Evolutionary conservation across 2,888 invertebrate genomes (phyloP).

Genomic region (Spatulosminthurus flaviceps): DNA sequence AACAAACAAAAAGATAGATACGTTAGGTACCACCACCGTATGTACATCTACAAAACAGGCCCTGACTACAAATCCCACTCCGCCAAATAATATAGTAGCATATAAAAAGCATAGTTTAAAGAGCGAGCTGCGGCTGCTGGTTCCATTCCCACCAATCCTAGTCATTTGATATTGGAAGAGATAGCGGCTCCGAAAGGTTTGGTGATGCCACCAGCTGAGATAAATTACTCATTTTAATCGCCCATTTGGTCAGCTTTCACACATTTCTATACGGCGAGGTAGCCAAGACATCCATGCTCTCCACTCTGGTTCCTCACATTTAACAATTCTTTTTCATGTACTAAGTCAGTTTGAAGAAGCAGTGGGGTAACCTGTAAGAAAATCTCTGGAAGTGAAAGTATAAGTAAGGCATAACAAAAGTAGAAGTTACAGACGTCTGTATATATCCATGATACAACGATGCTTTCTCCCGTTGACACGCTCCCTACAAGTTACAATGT

Average conservation of each 20-base stretch:
- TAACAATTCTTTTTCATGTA: neutral
- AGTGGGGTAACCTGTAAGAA: neutral
- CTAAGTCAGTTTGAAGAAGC: neutral
- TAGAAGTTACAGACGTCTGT: neutral
- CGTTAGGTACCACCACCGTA: neutral
- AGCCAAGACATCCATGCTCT: neutral
- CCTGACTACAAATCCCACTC: too few relatives aligned
- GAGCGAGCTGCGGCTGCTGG: slow-evolving; percentile 1
- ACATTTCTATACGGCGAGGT: slow-evolving; percentile 29
- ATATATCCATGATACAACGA: neutral
- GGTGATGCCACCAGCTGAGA: slow-evolving; percentile 48
- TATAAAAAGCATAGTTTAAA: neutral
- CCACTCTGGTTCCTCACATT: neutral
- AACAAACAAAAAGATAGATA: slow-evolving; percentile 41
- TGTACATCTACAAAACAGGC: too few relatives aligned
- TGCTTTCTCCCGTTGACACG: slow-evolving; percentile 27
- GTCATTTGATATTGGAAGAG: slow-evolving; percentile 40
- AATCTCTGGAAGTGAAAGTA: neutral
- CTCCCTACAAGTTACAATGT: slow-evolving; percentile 15
- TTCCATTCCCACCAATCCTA: slow-evolving; percentile 32
- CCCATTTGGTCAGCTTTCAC: slow-evolving; percentile 45
- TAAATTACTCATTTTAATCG: slow-evolving; percentile 49
- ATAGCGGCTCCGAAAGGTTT: slow-evolving; percentile 35
- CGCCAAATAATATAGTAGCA: neutral
- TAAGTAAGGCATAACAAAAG: neutral